Conservation (phyloP, 1,140 invertebrate genomes). For the Drosophila mauritiana region DNA sequence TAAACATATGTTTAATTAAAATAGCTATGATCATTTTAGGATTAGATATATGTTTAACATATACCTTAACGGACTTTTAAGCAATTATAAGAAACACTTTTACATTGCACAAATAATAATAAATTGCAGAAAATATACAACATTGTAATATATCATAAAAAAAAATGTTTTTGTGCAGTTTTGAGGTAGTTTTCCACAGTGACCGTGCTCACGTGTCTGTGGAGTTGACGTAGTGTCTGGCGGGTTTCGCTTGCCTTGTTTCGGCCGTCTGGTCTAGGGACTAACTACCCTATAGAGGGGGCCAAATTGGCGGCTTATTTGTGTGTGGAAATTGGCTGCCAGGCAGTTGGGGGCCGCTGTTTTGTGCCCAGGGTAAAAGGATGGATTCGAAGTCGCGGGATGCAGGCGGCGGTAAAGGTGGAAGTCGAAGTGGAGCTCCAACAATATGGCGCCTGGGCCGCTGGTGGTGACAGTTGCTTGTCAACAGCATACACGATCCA, state of each 20-base stretch:
- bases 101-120: too few species aligned
- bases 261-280: constrained; percentile 35
- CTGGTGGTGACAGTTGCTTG: constrained; percentile 77
- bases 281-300: constrained; percentile 34
- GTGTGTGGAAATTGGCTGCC: constrained; percentile 74
- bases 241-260: constrained; percentile 56
- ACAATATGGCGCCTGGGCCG: constrained; percentile 62
- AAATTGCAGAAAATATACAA: background rate
- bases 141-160: too few species aligned
- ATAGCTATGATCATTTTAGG: background rate
- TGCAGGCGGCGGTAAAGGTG: constrained; percentile 19
- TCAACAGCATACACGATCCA: constrained; percentile 66
- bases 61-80: too few species aligned
- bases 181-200: constrained; percentile 15
- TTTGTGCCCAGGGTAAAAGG: constrained; percentile 27
- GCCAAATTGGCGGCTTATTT: constrained; percentile 79
- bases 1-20: too few species aligned
- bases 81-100: too few species aligned
- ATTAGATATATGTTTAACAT: too few species aligned
- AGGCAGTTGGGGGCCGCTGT: constrained; percentile 15
- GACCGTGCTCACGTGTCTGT: constrained; percentile 61
- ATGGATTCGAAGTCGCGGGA: constrained; percentile 3
- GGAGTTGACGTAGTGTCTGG: constrained; percentile 64
- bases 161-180: background rate
- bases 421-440: constrained; percentile 48